Percentiles rank a stretch among this genome's conserved stretches.
phyloP scores from a whole-genome alignment of 2,888 invertebrate species.

The Ischnus inquisitorius region DNA sequence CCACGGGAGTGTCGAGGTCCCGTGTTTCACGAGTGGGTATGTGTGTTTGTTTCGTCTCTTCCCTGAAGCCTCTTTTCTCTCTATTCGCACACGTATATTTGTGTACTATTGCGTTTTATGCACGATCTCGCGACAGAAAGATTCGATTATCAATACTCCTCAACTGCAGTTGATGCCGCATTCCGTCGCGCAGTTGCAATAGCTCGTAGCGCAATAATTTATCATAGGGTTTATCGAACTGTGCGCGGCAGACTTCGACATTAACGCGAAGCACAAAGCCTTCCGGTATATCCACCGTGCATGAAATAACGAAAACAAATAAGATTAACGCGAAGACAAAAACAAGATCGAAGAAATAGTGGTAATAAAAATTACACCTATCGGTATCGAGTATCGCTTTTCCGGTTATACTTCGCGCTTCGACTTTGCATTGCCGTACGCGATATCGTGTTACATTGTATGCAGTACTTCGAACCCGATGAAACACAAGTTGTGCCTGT shows the following conservation, averaged over 20 bases:
- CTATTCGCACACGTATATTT: not conserved
- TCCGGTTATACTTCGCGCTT: constrained; percentile 43
- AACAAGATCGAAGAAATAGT: not conserved
- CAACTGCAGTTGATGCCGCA: constrained; percentile 4
- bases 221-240: constrained; percentile 44
- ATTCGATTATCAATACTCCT: not conserved
- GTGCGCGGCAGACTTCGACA: constrained; percentile 26
- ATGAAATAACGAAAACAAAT: not conserved
- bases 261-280: constrained; percentile 6
- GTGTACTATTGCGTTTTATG: not conserved
- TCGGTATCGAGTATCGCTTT: constrained; percentile 36
- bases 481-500: constrained; percentile 32
- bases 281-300: not conserved
- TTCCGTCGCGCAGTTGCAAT: constrained; percentile 45
- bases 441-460: constrained; percentile 59
- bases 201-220: constrained; percentile 30
- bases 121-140: not conserved
- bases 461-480: constrained; percentile 9
- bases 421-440: constrained; percentile 33
- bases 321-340: not conserved
- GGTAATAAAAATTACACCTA: constrained; percentile 13
- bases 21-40: constrained; percentile 39
- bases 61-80: not conserved
- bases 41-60: constrained; percentile 22
- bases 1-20: constrained; percentile 76